These are phyloP conservation scores for Trachymyrmex septentrionalis DNA, from an alignment of 1,140 invertebrate species.

Conservation along the genomic window DNA sequence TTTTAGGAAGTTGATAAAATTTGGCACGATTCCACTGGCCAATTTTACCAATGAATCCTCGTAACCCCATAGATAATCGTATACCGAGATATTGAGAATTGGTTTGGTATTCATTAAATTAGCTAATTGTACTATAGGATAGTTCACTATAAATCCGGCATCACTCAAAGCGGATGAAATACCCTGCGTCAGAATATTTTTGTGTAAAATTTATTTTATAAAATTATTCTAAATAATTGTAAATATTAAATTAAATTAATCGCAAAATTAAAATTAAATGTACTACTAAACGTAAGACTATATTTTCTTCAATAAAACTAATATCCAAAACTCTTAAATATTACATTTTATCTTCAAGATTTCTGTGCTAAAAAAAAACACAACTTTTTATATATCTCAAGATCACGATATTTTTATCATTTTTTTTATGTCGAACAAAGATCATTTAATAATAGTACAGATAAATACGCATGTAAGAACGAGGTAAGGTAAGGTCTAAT, in stretches of 20 bases:
- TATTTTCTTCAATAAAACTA: background rate
- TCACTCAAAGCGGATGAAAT: conserved; percentile 88
- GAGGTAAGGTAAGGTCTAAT: background rate
- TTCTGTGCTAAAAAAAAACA: background rate
- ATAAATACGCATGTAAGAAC: background rate
- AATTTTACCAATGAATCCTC: conserved; percentile 91
- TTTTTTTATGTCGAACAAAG: background rate
- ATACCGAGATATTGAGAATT: conserved; percentile 90
- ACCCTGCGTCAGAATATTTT: conserved; percentile 85
- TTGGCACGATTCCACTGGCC: conserved; percentile 90
- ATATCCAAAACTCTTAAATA: background rate
- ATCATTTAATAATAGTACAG: background rate
- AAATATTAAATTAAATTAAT: background rate
- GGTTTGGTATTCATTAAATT: conserved; percentile 89
- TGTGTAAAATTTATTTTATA: background rate
- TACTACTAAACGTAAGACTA: too few species aligned
- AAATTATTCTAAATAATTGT: background rate
- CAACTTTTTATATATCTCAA: background rate
- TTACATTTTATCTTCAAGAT: background rate
- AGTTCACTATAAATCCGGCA: conserved; percentile 88
- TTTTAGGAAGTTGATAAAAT: conserved; percentile 91
- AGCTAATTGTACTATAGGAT: conserved; percentile 89
- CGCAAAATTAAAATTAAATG: background rate
- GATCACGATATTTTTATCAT: background rate
- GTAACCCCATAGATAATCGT: conserved; percentile 95